phyloP scores from a whole-genome alignment of 1,140 invertebrate genomes.

The Notospermus geniculatus region DNA sequence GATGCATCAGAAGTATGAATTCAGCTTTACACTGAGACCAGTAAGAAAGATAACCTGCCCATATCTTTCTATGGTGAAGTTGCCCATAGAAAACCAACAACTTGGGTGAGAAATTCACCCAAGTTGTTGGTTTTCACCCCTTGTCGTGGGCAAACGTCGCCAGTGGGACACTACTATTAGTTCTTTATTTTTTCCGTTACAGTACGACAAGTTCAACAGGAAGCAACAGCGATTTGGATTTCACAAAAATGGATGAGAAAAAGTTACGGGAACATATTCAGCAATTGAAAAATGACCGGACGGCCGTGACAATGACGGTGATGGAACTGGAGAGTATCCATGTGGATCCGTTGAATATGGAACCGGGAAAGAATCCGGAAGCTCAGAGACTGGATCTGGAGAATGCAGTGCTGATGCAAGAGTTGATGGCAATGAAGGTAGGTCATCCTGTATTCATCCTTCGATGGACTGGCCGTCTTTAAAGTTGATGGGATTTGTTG shows the following conservation, averaged over 20 bases:
- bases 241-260: slow-evolving; percentile 55
- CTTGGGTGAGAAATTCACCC: too few species aligned
- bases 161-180: too few species aligned
- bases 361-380: slow-evolving; percentile 60
- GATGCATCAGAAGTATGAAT: too few species aligned
- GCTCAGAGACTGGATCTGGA: slow-evolving; percentile 75
- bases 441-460: too few species aligned
- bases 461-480: too few species aligned
- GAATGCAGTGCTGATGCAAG: slow-evolving; percentile 82
- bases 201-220: slow-evolving; percentile 55
- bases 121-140: too few species aligned
- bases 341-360: slow-evolving; percentile 62
- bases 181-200: slow-evolving; percentile 23
- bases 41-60: too few species aligned
- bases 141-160: too few species aligned
- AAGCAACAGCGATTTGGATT: slow-evolving; percentile 51
- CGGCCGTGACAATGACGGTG: slow-evolving; percentile 68
- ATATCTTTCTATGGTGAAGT: too few species aligned
- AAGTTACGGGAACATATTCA: slow-evolving; percentile 61
- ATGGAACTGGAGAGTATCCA: slow-evolving; percentile 70
- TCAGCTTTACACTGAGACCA: too few species aligned
- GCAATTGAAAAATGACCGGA: slow-evolving; percentile 70
- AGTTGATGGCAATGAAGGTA: slow-evolving; percentile 73
- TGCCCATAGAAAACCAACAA: too few species aligned
- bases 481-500: too few species aligned